phyloP scores from a whole-genome alignment of 2,113 vertebrate species.

The Tautogolabrus adspersus region DNA sequence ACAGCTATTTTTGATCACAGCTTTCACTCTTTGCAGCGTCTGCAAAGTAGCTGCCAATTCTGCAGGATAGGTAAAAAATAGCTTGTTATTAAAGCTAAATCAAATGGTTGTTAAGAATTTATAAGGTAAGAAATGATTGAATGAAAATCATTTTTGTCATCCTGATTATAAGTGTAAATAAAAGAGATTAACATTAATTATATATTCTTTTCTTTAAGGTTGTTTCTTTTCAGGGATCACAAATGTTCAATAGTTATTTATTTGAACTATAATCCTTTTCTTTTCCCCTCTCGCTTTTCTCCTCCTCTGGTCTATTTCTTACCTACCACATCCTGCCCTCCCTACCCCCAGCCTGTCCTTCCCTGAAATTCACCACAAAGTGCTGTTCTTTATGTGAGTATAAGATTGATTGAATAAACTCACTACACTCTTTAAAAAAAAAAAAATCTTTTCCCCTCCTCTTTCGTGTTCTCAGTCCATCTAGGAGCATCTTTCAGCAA shows the following conservation, averaged over 20 bases:
- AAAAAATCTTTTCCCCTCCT: no score
- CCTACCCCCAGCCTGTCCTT: constrained; percentile 14
- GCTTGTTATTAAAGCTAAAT: constrained; percentile 1
- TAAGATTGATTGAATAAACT: constrained; percentile 54
- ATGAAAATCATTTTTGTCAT: background rate
- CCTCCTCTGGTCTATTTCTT: constrained; percentile 23
- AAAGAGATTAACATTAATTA: background rate
- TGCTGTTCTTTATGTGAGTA: constrained; percentile 37
- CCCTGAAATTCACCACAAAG: constrained; percentile 64
- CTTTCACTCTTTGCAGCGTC: constrained; percentile 23
- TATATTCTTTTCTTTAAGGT: background rate
- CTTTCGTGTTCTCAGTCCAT: constrained; percentile 19
- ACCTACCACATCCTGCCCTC: constrained; percentile 55
- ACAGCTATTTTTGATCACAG: constrained; percentile 61
- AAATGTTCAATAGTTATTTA: background rate
- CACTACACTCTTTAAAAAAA: background rate
- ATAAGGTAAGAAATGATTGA: background rate
- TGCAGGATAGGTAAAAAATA: background rate
- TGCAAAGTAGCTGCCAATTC: constrained; percentile 24
- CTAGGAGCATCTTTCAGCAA: constrained; percentile 50
- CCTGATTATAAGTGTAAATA: no score
- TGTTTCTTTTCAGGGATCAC: background rate
- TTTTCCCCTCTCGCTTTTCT: constrained; percentile 13
- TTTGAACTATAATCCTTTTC: background rate
- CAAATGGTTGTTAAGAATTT: background rate